Percentiles rank a stretch among this genome's conserved stretches.
Conservation (phyloP, 1,140 invertebrate genomes). For the Bicyclus anynana region DNA sequence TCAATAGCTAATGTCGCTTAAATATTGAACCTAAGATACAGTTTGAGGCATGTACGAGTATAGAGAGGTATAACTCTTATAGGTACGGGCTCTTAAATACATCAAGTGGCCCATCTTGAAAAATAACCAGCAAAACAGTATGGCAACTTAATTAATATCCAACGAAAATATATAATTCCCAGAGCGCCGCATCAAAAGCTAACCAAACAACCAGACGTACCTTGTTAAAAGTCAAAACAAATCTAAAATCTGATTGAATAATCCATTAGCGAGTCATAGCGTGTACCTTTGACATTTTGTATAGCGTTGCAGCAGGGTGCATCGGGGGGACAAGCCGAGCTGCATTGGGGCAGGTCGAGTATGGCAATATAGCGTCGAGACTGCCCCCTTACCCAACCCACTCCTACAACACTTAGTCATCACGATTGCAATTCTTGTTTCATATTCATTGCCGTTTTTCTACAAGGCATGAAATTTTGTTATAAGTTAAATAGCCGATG, state of each 20-base stretch:
- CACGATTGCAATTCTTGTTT: not conserved
- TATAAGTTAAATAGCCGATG: not conserved
- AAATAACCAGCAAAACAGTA: too few relatives aligned
- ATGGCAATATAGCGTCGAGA: conserved; percentile 42
- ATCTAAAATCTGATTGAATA: conserved; percentile 25
- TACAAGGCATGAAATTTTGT: not conserved
- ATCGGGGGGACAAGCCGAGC: conserved; percentile 38
- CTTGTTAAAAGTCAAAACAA: conserved; percentile 17
- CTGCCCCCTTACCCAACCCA: too few relatives aligned
- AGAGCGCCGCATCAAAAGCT: not conserved
- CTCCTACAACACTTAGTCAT: conserved; percentile 29
- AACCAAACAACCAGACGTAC: not conserved
- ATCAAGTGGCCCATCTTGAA: too few relatives aligned
- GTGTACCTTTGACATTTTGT: conserved; percentile 27
- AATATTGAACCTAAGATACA: too few relatives aligned
- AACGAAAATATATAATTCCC: not conserved
- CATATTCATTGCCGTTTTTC: not conserved
- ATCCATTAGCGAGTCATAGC: conserved; percentile 21
- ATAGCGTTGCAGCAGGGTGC: conserved; percentile 31
- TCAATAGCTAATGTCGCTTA: too few relatives aligned
- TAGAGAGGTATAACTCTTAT: too few relatives aligned
- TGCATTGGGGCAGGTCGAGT: conserved; percentile 55
- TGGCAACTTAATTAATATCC: too few relatives aligned
- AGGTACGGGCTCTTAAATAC: too few relatives aligned
- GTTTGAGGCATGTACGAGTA: too few relatives aligned